Percentiles rank a stretch among this genome's conserved stretches.
phyloP scores from a whole-genome alignment of 2,888 invertebrate species.

The Nomada ferruginata region DNA sequence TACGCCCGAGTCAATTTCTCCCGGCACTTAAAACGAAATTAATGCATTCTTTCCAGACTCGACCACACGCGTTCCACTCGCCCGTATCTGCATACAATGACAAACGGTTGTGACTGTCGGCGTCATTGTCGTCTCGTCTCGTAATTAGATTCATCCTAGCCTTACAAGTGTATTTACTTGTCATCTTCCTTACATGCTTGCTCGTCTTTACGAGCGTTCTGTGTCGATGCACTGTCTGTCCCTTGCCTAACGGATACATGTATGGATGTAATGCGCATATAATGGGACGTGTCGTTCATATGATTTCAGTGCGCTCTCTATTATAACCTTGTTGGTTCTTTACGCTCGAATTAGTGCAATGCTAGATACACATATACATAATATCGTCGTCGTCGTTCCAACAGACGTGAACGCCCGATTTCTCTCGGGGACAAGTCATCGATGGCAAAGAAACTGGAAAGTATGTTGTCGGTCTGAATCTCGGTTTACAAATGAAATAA shows the following conservation, averaged over 20 bases:
- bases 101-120: constrained; percentile 43
- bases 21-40: constrained; percentile 31
- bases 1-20: constrained; percentile 28
- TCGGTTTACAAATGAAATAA: not conserved
- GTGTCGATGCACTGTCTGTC: not conserved
- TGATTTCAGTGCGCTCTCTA: not conserved
- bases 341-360: not conserved
- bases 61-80: constrained; percentile 53
- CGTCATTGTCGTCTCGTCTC: constrained; percentile 27
- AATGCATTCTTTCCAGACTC: constrained; percentile 72
- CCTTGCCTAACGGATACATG: not conserved
- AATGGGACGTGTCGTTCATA: not conserved
- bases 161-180: constrained; percentile 19
- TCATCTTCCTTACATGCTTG: not conserved
- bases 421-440: constrained; percentile 44
- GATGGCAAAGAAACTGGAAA: constrained; percentile 32
- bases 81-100: constrained; percentile 75
- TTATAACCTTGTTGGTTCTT: not conserved
- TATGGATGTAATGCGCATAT: not conserved
- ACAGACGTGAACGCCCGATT: constrained; percentile 27
- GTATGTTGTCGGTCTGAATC: constrained; percentile 14
- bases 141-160: constrained; percentile 30
- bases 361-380: not conserved
- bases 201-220: not conserved
- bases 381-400: too few species aligned